Evolutionary conservation across 2,888 invertebrate genomes (phyloP), one percentile per base, ranked within the genome.

Genomic region (Didymodactylos carnosus): DNA sequence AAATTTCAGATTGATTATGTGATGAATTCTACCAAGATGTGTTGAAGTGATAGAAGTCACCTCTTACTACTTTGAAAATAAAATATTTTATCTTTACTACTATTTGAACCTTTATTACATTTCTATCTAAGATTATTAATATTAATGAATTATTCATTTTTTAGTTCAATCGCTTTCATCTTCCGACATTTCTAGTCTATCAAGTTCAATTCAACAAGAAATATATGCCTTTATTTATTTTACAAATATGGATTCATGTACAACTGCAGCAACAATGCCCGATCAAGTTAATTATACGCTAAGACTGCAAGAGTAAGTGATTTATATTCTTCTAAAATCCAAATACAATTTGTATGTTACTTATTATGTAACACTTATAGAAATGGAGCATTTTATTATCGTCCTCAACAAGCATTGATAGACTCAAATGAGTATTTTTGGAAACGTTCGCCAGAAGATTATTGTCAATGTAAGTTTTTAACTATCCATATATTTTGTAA

Each of bases 371-470:
- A 19, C 11, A 8, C 3, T n/a, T n/a, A 7, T 35, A 62, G 62
- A 35, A 62, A 35, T n/a, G 35, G 62, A n/a, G 19, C 62, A 62
- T 2, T 35, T 14, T 35, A 62, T 62, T 62, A 35, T 35, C 35
- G 10, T 5, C 19, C 62, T 16, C 35, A 62, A 35, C 3, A 1
- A 35, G 35, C 35, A 13, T 35, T n/a, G 14, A 62, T 62, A 19
- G 19, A 29, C 3, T 8, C 1, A 8, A 23, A n/a, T 29, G 71
- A 62, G n/a, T 74, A 74, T 62, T 39, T 74, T 25, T 74, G 71
- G 35, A 62, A 74, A 35, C 51, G 74, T 23, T 27, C 74, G 35
- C 71, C 74, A 19, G 71, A 71, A 43, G 74, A 74, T 39, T 74
- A 53, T 71, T 74, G 74, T 27, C 35, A 69, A 70, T 51, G 73